Evolutionary conservation across 2,797 vertebrate genomes (phyloP), one percentile per base, ranked within the genome.

Genomic region (Diglossa cyanea): DNA sequence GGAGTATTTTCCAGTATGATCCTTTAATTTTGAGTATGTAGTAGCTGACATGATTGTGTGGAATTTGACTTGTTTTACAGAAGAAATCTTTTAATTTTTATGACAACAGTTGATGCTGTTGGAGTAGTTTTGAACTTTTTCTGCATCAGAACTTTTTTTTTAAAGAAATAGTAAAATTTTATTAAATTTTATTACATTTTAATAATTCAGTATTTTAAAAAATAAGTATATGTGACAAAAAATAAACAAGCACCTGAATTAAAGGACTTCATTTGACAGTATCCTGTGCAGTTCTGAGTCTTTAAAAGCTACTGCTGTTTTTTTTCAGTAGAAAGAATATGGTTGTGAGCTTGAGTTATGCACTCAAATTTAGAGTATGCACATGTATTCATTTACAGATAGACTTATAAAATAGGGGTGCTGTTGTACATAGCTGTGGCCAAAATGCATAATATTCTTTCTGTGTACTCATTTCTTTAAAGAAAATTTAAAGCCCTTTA

Each of bases 41-140:
- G 65, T 37, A 54, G 18, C 23, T 70, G 47, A 16, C 8, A 5
- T 0, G 0, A 35, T 19, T 40, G 4, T 9, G 4, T 37, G 51
- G 31, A 53, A 44, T 66, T 45, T 20, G 11, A 12, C 68, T 55
- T 51, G 17, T 66, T 42, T 72, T 78, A 25, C 33, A 26, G 50
- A 42, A 85, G 23, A 70, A 66, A 17, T 26, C 0, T 72, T 88
- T 40, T 28, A 7, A 18, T 63, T 85, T 63, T 50, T 10, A 7
- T 65, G 6, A 2, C 17, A 47, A 5, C 67, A 42, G 7, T 42
- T 77, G 21, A 25, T 71, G 31, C 16, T 70, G 9, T 78, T 4
- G 1, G 44, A 54, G 6, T n/a, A 51, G 37, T 63, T 86, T 47
- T 23, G 21, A 39, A 23, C 37, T 24, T 48, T 25, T 24, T 48